Base-by-base conservation (phyloP, 2,797 vertebrate species). In the Lophotriccus pileatus region DNA sequence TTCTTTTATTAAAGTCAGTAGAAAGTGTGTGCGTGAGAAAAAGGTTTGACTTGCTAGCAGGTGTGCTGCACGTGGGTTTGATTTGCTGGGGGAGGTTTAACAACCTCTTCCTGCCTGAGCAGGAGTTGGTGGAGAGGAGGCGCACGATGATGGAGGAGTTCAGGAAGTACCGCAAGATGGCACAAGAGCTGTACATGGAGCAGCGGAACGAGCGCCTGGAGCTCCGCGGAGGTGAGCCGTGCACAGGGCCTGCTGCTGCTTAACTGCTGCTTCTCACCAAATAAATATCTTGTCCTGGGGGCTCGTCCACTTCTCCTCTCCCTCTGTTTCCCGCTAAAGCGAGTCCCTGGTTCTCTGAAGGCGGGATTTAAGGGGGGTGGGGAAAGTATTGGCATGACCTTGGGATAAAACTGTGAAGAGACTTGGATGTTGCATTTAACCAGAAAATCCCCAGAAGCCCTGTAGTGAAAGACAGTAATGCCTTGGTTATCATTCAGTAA, bases 141-240 rank as follows among this genome's bases (percentile, higher is more conserved):
- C 98, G 98, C 46, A 94, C 98, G 32, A 99, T 99, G 99, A 99
- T 99, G 99, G 99, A 99, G 30, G 99, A 99, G 12, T 99, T 99
- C 97, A 98, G 97, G 18, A 98, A 96, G 81, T 99, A 99, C 98
- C 98, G 99, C 36, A 99, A 99, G 95, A 95, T 95, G 91, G 98
- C 99, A 2, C 97, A 95, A 23, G 98, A 99, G 86, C 92, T 96
- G 28, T 98, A 99, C 82, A 95, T 97, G 96, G 99, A 99, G 85
- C 99, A 99, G 97, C 99, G 98, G 96, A 96, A 73, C 3, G 94
- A 98, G 30, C 99, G 99, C n/a, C 97, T 99, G 9, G 99, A 99
- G 55, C 98, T 99, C 56, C 97, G 99, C 97, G 99, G 98, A 98
- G 99, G 99, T 99, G 70, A 89, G 37, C 0, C 5, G 0, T 8